Evolutionary conservation across 1,140 invertebrate genomes (phyloP), one percentile per base, ranked within the genome.

Genomic region (Drosophila neocordata): DNA sequence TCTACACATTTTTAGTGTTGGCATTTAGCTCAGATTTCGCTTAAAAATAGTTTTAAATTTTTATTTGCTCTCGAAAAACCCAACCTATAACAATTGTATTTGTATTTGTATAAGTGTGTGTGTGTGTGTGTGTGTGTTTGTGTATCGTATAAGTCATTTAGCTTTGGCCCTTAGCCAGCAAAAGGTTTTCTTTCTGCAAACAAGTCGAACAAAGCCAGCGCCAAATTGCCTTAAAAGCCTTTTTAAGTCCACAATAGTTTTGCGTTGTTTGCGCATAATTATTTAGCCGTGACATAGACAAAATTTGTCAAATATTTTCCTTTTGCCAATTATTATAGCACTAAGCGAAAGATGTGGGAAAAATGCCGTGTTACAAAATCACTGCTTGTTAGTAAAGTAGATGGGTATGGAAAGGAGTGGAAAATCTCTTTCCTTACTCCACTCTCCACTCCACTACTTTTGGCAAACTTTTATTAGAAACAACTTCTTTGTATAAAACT

Each of bases 191-290:
- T 71, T 37, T 76, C 62, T 41, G 78, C 82, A 87, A 85, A 87
- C 82, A 85, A 81, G 82, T 69, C 82, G 61, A 85, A 85, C 82
- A 85, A 85, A 69, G 82, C 67, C 67, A 77, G 83, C 82, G 75
- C 82, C 82, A 85, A 85, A 87, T 85, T 85, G 82, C 74, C 82
- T 63, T 85, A 85, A 85, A 85, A 85, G 82, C 82, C 77, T 85
- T 85, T 85, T 82, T 64, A 63, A 87, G 82, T 85, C 74, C 41
- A 48, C 24, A 77, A 78, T 82, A 85, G 70, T 85, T 85, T 87
- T 82, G 63, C 71, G 18, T 67, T 87, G 78, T 85, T 85, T 85
- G 82, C 83, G 82, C 78, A 85, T 87, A 85, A 85, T 85, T 85
- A 85, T 85, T 85, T 87, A 81, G 69, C 69, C 71, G 63, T 78